Evolutionary conservation across 1,140 invertebrate species (phyloP).

Genomic region (silkworm (Bombyx mori)): DNA sequence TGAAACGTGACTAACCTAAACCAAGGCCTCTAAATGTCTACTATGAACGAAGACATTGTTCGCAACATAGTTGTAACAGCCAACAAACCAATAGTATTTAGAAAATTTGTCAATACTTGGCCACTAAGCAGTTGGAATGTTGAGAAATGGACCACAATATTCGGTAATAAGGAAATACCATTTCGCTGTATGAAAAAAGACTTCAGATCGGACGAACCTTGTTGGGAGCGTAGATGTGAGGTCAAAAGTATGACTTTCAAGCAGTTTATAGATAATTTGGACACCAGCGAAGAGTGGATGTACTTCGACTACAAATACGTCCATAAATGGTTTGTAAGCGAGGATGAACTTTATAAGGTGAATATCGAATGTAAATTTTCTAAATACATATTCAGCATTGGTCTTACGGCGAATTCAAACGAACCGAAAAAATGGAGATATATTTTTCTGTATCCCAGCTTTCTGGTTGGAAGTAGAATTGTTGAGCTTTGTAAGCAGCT

Average conservation of each 20-base stretch:
- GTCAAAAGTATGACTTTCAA: slow-evolving; percentile 72
- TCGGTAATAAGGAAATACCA: slow-evolving; percentile 51
- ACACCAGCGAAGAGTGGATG: slow-evolving; percentile 73
- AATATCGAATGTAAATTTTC: background rate
- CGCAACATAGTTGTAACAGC: slow-evolving; percentile 32
- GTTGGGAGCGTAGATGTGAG: slow-evolving; percentile 81
- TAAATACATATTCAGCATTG: too few relatives aligned
- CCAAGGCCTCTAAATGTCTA: slow-evolving; percentile 13
- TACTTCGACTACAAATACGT: slow-evolving; percentile 92
- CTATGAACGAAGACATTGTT: slow-evolving; percentile 35
- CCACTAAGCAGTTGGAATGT: slow-evolving; percentile 50
- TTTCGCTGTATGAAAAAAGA: slow-evolving; percentile 59
- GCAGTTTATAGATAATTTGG: slow-evolving; percentile 73
- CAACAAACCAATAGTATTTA: slow-evolving; percentile 41
- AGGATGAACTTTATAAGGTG: slow-evolving; percentile 75
- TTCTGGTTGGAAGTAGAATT: too few relatives aligned
- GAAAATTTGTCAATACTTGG: slow-evolving; percentile 47
- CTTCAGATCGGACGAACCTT: slow-evolving; percentile 72
- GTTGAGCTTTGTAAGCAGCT: too few relatives aligned
- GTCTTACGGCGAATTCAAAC: too few relatives aligned
- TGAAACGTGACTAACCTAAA: too few relatives aligned
- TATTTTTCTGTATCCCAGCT: too few relatives aligned
- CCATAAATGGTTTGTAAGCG: slow-evolving; percentile 76
- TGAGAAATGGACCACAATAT: slow-evolving; percentile 66
- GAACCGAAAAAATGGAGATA: too few relatives aligned